These are phyloP conservation scores for Labeo rohita DNA, from an alignment of 2,113 vertebrate species.

Conservation along the genomic window DNA sequence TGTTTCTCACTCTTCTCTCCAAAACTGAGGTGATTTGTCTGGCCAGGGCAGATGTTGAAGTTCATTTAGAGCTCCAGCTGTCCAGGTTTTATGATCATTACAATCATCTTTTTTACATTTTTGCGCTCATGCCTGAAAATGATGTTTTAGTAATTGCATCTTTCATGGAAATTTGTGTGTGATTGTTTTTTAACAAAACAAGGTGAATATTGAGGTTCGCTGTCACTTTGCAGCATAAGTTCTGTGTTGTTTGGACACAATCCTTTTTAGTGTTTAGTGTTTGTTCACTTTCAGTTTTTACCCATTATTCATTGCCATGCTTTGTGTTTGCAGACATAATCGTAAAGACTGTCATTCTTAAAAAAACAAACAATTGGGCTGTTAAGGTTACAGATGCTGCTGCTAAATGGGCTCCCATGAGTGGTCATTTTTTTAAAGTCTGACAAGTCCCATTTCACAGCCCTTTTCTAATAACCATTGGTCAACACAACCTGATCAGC, in stretches of 20 bases:
- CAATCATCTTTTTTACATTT: not conserved
- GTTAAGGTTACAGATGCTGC: too few relatives aligned
- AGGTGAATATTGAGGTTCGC: not conserved
- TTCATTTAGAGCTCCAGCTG: not conserved
- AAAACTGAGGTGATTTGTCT: not conserved
- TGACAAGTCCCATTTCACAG: too few relatives aligned
- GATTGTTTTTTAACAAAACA: not conserved
- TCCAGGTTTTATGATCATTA: too few relatives aligned
- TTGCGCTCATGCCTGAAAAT: not conserved
- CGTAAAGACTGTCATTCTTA: too few relatives aligned
- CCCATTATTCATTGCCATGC: too few relatives aligned
- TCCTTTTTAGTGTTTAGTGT: not conserved
- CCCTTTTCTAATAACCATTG: too few relatives aligned
- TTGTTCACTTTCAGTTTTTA: not conserved
- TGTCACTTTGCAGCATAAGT: not conserved
- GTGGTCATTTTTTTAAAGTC: too few relatives aligned
- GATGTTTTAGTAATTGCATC: not conserved
- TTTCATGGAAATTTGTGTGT: not conserved
- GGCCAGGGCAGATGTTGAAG: not conserved
- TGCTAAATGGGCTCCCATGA: too few relatives aligned
- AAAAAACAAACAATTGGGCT: too few relatives aligned
- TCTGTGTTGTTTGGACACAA: not conserved
- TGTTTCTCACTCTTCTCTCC: not conserved
- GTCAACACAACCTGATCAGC: too few relatives aligned
- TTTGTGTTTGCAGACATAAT: too few relatives aligned